Percentiles rank a stretch among this genome's conserved stretches.
These are phyloP conservation scores for Coccyzus lansbergi DNA, from an alignment of 2,797 vertebrate species.

Conservation along the genomic window DNA sequence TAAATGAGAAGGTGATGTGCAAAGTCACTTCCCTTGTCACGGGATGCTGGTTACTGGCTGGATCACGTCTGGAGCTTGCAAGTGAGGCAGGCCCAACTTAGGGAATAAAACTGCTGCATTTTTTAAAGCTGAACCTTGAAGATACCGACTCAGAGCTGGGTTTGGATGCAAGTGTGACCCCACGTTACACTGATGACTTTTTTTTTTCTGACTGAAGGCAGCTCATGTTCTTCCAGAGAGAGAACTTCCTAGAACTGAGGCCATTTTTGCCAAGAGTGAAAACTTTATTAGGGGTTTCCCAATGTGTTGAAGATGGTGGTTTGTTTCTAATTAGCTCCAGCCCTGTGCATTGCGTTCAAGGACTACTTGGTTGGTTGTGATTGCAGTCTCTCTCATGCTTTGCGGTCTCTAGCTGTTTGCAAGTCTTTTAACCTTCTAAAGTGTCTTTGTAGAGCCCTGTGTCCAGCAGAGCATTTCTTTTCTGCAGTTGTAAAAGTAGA, in stretches of 20 bases:
- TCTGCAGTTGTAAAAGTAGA: neutral
- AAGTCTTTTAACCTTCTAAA: neutral
- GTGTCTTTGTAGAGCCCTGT: accelerated
- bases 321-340: neutral
- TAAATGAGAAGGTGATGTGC: neutral
- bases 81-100: neutral
- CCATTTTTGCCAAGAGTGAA: neutral
- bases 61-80: neutral
- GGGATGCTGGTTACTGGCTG: neutral
- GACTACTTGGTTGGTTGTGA: neutral
- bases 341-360: accelerated
- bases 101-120: neutral
- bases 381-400: neutral
- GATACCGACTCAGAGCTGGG: accelerated
- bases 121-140: neutral
- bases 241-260: neutral
- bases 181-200: accelerated
- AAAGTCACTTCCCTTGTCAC: neutral
- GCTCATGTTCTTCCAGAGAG: neutral
- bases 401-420: neutral
- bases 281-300: neutral
- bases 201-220: neutral
- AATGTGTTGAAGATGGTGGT: neutral
- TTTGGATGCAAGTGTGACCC: neutral
- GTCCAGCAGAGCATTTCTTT: neutral